phyloP scores from a whole-genome alignment of 1,140 invertebrate species.

The Holcopasites calliopsidis region DNA sequence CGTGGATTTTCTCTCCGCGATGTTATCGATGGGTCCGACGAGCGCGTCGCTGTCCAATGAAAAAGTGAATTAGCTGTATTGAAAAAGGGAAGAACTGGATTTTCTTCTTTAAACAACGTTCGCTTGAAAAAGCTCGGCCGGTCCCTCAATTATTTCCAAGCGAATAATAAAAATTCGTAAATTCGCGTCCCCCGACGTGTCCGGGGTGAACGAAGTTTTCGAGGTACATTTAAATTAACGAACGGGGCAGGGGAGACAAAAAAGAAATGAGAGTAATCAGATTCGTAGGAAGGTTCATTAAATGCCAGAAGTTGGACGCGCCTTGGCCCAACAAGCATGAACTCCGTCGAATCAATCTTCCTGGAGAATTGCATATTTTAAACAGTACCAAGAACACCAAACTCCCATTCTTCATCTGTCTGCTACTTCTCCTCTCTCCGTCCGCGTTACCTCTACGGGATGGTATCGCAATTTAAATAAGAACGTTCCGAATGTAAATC shows the following conservation, averaged over 20 bases:
- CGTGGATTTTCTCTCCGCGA: slow-evolving; percentile 38
- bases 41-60: not conserved
- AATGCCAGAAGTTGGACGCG: not conserved
- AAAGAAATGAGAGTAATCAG: not conserved
- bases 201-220: not conserved
- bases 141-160: not conserved
- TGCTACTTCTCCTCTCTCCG: not conserved
- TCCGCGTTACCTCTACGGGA: not conserved
- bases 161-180: slow-evolving; percentile 30
- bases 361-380: slow-evolving; percentile 18
- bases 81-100: not conserved
- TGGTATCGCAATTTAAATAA: slow-evolving; percentile 40
- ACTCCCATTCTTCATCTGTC: not conserved
- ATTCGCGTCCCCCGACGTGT: slow-evolving; percentile 9
- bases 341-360: not conserved
- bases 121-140: not conserved
- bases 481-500: slow-evolving; percentile 46
- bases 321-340: not conserved
- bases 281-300: slow-evolving; percentile 15
- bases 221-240: not conserved
- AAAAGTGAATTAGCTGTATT: not conserved
- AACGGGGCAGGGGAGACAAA: not conserved
- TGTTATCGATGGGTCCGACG: slow-evolving; percentile 6
- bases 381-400: not conserved
- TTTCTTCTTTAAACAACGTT: not conserved